Evolutionary conservation across 1,140 invertebrate genomes (phyloP).

Genomic region (Heterodera schachtii): DNA sequence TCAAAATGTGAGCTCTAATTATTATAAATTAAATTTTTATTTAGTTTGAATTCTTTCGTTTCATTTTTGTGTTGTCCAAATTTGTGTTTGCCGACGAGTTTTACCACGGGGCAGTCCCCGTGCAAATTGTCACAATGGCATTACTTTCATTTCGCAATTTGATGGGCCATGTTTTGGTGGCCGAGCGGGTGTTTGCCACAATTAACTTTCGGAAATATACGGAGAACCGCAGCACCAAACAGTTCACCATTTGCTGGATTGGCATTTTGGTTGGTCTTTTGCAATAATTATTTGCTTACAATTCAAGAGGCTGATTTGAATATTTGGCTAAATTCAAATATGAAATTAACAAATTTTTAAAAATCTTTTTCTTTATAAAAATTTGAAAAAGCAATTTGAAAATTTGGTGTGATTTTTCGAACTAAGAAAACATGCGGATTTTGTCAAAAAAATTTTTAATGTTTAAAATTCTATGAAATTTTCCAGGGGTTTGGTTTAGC

Average conservation of each 20-base stretch:
- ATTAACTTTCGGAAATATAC: background rate
- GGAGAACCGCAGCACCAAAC: background rate
- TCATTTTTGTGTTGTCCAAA: background rate
- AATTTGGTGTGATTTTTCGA: too few species aligned
- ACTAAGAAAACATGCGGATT: too few species aligned
- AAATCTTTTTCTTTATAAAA: too few species aligned
- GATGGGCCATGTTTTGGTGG: background rate
- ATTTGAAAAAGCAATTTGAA: too few species aligned
- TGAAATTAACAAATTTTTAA: too few species aligned
- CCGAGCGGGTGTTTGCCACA: background rate
- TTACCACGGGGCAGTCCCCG: background rate
- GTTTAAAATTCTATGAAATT: too few species aligned
- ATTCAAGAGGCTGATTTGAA: too few species aligned
- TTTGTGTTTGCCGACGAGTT: background rate
- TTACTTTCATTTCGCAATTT: background rate
- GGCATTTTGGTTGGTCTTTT: background rate
- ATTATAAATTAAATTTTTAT: background rate
- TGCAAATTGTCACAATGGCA: background rate
- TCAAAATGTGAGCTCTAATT: too few species aligned
- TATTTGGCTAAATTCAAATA: too few species aligned
- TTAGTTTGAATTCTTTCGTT: background rate
- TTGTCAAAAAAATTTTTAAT: too few species aligned
- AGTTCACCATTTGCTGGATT: background rate
- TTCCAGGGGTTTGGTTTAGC: too few species aligned
- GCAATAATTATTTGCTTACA: too few species aligned